phyloP scores from a whole-genome alignment of 2,888 invertebrate genomes.

The Scelioninae gen. 1 region DNA sequence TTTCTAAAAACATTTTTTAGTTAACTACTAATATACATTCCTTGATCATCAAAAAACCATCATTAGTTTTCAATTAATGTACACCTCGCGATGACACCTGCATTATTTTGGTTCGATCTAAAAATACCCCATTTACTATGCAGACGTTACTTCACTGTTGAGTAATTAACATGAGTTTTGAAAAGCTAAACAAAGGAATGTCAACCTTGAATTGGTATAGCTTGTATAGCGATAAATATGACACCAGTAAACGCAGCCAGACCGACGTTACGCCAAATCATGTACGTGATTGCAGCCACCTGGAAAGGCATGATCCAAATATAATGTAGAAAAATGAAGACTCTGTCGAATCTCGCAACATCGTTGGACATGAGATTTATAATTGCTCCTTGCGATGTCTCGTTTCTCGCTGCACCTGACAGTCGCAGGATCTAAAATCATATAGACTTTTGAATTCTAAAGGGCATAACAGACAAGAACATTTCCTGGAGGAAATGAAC shows the following conservation, averaged over 20 bases:
- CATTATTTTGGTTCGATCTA: background rate
- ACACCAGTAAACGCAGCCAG: slow-evolving; percentile 87
- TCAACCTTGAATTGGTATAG: slow-evolving; percentile 85
- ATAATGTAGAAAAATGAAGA: slow-evolving; percentile 89
- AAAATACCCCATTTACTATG: background rate
- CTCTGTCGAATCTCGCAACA: slow-evolving; percentile 91
- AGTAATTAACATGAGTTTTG: slow-evolving; percentile 9
- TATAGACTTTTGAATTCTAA: too few species aligned
- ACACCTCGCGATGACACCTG: background rate
- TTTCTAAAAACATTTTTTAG: too few species aligned
- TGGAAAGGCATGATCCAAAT: slow-evolving; percentile 93
- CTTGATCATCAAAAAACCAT: too few species aligned
- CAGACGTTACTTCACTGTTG: background rate
- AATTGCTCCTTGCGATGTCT: slow-evolving; percentile 87
- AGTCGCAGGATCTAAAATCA: slow-evolving; percentile 84
- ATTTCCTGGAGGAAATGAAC: slow-evolving; percentile 28
- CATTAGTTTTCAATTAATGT: background rate
- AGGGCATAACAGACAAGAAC: too few species aligned
- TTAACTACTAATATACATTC: too few species aligned
- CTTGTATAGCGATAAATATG: slow-evolving; percentile 85
- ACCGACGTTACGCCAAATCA: slow-evolving; percentile 86
- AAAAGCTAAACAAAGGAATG: background rate
- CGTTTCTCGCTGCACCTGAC: slow-evolving; percentile 77
- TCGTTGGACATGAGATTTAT: slow-evolving; percentile 94
- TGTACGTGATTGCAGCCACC: slow-evolving; percentile 87